These are phyloP conservation scores for Sorex araneus DNA, from an alignment of 2,113 vertebrate genomes.

Conservation along the genomic window DNA sequence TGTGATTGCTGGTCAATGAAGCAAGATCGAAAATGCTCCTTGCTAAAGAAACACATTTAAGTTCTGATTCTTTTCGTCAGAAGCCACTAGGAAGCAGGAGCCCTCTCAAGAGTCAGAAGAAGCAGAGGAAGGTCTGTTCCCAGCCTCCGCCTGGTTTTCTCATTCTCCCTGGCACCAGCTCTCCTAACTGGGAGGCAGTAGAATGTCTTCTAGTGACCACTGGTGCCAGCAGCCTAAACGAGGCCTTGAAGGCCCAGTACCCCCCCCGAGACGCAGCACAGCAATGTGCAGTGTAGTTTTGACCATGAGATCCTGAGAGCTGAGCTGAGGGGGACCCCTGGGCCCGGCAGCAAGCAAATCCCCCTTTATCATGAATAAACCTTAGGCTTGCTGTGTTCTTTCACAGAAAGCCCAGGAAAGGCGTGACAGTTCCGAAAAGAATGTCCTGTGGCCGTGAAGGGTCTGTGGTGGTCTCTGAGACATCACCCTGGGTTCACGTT, in stretches of 20 bases:
- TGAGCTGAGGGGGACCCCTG: not conserved
- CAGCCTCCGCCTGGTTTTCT: not conserved
- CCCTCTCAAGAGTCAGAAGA: not conserved
- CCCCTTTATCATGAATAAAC: not conserved
- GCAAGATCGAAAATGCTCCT: constrained; percentile 15
- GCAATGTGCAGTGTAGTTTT: not conserved
- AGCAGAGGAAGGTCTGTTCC: not conserved
- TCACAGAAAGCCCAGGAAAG: not conserved
- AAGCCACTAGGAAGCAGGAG: not conserved
- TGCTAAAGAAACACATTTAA: not conserved
- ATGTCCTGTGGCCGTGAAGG: not conserved
- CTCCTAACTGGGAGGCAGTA: not conserved
- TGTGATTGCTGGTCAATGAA: not conserved
- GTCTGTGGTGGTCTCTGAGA: constrained; percentile 9
- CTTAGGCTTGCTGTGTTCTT: not conserved
- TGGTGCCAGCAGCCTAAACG: not conserved
- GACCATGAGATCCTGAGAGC: not conserved
- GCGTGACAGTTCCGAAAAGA: not conserved
- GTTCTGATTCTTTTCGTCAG: not conserved
- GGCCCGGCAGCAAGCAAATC: not conserved
- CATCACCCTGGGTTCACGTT: not conserved
- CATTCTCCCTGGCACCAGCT: not conserved
- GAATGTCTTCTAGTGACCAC: not conserved
- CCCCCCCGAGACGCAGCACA: not conserved
- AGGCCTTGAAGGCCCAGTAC: not conserved